These are phyloP conservation scores for Dolichomitus sp. DNA, from an alignment of 2,888 invertebrate genomes.

Conservation along the genomic window DNA sequence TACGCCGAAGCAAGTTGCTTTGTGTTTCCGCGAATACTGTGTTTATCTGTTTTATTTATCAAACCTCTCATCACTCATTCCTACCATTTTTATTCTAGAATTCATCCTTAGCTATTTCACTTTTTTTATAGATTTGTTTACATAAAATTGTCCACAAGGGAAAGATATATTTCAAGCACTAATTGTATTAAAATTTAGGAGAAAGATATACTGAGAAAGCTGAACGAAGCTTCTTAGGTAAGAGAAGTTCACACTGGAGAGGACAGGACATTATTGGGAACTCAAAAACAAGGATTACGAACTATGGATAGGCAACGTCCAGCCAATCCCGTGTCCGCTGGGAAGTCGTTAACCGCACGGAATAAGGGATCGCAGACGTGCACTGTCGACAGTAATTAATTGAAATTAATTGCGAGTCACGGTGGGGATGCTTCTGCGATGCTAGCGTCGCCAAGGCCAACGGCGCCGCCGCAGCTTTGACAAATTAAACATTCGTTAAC, in stretches of 20 bases:
- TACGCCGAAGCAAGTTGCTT: no score
- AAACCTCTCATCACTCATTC: no score
- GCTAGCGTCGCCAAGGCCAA: slow-evolving; percentile 27
- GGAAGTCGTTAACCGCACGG: slow-evolving; percentile 57
- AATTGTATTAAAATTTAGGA: not conserved
- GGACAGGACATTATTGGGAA: not conserved
- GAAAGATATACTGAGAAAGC: not conserved
- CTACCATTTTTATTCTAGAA: no score
- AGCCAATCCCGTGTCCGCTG: slow-evolving; percentile 28
- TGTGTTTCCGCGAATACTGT: no score
- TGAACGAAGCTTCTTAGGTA: not conserved
- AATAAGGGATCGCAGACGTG: slow-evolving; percentile 22
- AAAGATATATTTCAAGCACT: no score
- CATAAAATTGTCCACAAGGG: not conserved
- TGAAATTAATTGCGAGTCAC: slow-evolving; percentile 76
- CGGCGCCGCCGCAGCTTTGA: slow-evolving; percentile 72
- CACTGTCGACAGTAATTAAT: slow-evolving; percentile 72
- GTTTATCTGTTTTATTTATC: no score
- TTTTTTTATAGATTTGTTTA: no score
- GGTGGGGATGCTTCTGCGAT: slow-evolving; percentile 26
- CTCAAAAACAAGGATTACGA: not conserved
- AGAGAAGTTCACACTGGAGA: not conserved
- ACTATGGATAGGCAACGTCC: slow-evolving; percentile 2
- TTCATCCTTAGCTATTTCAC: no score
- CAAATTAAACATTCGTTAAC: slow-evolving; percentile 81